Evolutionary conservation across 2,113 vertebrate genomes (phyloP).

Genomic region (Vireo altiloquus): DNA sequence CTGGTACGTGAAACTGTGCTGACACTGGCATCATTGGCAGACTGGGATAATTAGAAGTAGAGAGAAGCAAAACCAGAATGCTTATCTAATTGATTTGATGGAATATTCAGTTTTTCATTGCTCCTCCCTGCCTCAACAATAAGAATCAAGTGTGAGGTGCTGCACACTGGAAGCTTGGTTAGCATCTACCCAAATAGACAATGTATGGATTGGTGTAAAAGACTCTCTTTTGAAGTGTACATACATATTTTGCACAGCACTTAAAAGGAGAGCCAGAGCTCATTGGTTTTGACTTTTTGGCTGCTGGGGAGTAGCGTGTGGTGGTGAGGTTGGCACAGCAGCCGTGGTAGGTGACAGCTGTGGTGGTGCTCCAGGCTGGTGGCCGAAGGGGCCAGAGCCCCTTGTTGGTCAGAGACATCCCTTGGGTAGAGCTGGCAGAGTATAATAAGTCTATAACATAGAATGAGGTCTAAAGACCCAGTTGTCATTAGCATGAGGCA

Average conservation of each 20-base stretch:
- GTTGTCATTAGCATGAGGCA: background rate
- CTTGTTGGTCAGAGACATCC: background rate
- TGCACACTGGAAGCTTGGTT: background rate
- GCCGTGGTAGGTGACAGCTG: background rate
- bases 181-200: background rate
- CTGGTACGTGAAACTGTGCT: background rate
- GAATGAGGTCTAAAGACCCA: background rate
- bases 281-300: background rate
- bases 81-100: background rate
- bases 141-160: background rate
- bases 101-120: background rate
- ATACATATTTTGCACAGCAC: accelerated
- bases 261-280: background rate
- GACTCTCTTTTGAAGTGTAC: background rate
- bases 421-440: accelerated
- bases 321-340: background rate
- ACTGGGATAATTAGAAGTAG: background rate
- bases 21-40: background rate
- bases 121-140: background rate
- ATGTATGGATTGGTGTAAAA: background rate
- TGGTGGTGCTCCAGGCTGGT: background rate
- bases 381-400: background rate
- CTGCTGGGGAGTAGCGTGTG: background rate
- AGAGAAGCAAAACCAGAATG: background rate
- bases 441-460: accelerated